Conservation (phyloP, 2,797 vertebrate genomes). For the Pristis pectinata region DNA sequence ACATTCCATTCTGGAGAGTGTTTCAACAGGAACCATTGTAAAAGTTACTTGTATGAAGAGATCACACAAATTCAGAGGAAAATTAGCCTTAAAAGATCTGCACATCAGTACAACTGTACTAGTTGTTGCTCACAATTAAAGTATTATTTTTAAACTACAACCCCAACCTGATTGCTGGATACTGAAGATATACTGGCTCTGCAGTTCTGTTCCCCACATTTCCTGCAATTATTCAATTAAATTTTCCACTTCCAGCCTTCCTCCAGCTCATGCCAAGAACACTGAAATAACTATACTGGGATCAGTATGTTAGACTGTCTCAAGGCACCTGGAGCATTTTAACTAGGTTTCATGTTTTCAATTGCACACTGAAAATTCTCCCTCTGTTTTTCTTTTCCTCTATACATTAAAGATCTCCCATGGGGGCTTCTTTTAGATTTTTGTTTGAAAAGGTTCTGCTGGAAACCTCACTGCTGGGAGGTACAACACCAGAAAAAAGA, state of each 20-base stretch:
- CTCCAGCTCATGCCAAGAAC: background rate
- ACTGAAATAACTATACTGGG: background rate
- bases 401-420: background rate
- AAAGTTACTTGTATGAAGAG: background rate
- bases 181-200: background rate
- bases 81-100: background rate
- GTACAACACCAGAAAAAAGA: background rate
- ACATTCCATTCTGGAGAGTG: background rate
- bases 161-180: background rate
- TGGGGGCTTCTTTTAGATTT: background rate
- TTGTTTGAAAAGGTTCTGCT: background rate
- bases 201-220: background rate
- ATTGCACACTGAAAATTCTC: background rate
- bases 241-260: background rate
- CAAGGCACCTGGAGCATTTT: background rate
- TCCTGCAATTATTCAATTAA: slow-evolving; percentile 29
- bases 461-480: background rate
- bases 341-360: background rate
- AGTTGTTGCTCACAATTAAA: background rate
- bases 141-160: background rate
- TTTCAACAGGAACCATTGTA: background rate
- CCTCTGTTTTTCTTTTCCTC: background rate
- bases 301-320: background rate
- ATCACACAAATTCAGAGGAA: background rate
- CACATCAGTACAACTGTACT: no score